phyloP scores from a whole-genome alignment of 37 sponge, comb jelly and placozoan genomes.

The Diacarnus erythraeanus region DNA sequence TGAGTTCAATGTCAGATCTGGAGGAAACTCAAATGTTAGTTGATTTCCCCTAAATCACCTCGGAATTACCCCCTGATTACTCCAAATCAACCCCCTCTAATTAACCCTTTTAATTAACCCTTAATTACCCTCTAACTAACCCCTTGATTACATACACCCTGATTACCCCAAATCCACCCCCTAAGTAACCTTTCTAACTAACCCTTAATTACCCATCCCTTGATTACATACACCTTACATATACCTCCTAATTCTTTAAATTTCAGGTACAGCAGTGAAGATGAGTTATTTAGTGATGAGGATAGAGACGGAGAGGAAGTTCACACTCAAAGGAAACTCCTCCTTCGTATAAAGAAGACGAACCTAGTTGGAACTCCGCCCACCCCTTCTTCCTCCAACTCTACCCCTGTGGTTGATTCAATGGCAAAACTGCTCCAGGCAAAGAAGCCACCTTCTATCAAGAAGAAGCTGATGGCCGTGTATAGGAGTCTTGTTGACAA shows the following conservation, averaged over 20 bases:
- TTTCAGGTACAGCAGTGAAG: conserved; percentile 36
- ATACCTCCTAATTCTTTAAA: background rate
- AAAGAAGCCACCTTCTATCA: conserved; percentile 37
- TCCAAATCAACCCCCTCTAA: background rate
- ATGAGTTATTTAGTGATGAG: background rate
- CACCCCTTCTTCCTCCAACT: background rate
- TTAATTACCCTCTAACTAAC: background rate
- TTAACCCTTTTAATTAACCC: background rate
- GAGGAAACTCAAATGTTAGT: background rate
- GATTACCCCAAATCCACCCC: background rate
- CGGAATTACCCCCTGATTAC: background rate
- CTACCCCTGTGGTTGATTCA: background rate
- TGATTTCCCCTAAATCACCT: background rate
- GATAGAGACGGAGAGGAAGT: background rate
- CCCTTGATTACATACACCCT: background rate
- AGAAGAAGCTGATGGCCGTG: conserved; percentile 40
- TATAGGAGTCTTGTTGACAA: conserved; percentile 30
- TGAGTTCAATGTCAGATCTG: background rate
- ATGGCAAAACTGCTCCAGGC: conserved; percentile 19
- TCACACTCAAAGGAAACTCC: background rate
- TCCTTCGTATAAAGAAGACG: conserved; percentile 27
- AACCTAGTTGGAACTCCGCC: background rate
- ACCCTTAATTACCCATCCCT: background rate
- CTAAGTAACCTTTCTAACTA: background rate
- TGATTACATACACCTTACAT: background rate